Evolutionary conservation across 2,113 vertebrate species (phyloP), one percentile per base, ranked within the genome.

Genomic region (Coturnix japonica): DNA sequence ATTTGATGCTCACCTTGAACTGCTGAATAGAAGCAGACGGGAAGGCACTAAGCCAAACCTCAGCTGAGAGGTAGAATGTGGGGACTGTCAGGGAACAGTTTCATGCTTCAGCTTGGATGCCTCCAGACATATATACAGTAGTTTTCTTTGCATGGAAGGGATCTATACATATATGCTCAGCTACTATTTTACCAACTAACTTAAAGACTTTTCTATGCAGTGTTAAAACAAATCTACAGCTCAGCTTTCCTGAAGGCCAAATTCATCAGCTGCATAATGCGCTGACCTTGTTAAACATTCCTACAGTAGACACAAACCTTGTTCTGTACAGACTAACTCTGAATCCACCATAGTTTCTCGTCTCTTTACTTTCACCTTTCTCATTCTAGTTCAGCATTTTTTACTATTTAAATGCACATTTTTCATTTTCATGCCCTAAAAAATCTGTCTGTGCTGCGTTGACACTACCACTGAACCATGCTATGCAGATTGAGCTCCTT

Each of bases 41-140:
- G 13, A 81, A 64, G 37, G 21, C 9, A 30, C 4, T 41, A 61
- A 78, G n/a, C 9, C 22, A 75, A 75, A 81, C 11, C 39, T 87
- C 26, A 61, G 18, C 13, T 49, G n/a, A 53, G 49, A 87, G 11
- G 30, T 49, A n/a, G 57, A 91, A 51, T 8, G 8, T 35, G 59
- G 8, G 4, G 7, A 66, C 26, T 70, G 26, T 41, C 25, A 33
- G 11, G 21, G 76, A 90, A n/a, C 6, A 7, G 47, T 49, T 13
- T 49, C 22, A 49, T 49, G 7, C 44, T 77, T 54, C 26, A 26
- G 22, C 22, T 23, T 23, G 14, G 18, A 63, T 70, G 54, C 12
- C 21, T 15, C 60, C 2, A 2, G 2, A 11, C 5, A 7, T 7
- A 8, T 1, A 15, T 7, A 14, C 1, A 9, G 8, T 30, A 18